Conservation (phyloP, 2,888 invertebrate species). For the Brachynemurus nebulosus region DNA sequence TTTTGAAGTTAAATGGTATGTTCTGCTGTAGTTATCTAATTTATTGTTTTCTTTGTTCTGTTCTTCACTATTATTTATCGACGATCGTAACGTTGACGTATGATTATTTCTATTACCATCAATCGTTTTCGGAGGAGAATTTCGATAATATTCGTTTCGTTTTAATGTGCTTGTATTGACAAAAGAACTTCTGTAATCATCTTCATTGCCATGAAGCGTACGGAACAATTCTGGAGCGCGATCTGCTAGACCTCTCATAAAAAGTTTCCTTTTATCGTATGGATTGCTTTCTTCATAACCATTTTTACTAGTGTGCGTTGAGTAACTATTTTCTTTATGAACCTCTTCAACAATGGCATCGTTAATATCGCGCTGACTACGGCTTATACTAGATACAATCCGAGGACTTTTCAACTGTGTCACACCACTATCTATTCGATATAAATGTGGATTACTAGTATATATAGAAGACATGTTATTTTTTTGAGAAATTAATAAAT, state of each 20-base stretch:
- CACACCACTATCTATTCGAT: slow-evolving; percentile 52
- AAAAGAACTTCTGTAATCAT: slow-evolving; percentile 25
- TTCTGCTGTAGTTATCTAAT: slow-evolving; percentile 57
- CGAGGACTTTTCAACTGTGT: slow-evolving; percentile 72
- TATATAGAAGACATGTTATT: slow-evolving; percentile 35
- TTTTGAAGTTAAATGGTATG: slow-evolving; percentile 52
- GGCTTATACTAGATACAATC: slow-evolving; percentile 70
- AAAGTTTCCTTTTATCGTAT: slow-evolving; percentile 53
- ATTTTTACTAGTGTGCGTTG: slow-evolving; percentile 41
- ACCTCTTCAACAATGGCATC: slow-evolving; percentile 40
- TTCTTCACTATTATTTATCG: slow-evolving; percentile 16
- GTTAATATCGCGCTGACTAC: slow-evolving; percentile 66
- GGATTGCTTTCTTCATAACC: slow-evolving; percentile 35
- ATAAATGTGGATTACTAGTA: slow-evolving; percentile 66
- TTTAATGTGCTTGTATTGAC: slow-evolving; percentile 22
- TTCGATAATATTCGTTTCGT: slow-evolving; percentile 23
- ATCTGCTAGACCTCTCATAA: slow-evolving; percentile 53
- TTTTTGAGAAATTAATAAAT: not conserved
- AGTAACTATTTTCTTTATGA: slow-evolving; percentile 31
- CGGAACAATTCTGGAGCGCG: slow-evolving; percentile 59
- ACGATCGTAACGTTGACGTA: not conserved
- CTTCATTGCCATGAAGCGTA: slow-evolving; percentile 48
- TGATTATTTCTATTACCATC: not conserved
- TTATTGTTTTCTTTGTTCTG: slow-evolving; percentile 44
- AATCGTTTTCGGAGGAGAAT: not conserved